Evolutionary conservation across 2,888 invertebrate species (phyloP).

Genomic region (Synanthedon myopaeformis): DNA sequence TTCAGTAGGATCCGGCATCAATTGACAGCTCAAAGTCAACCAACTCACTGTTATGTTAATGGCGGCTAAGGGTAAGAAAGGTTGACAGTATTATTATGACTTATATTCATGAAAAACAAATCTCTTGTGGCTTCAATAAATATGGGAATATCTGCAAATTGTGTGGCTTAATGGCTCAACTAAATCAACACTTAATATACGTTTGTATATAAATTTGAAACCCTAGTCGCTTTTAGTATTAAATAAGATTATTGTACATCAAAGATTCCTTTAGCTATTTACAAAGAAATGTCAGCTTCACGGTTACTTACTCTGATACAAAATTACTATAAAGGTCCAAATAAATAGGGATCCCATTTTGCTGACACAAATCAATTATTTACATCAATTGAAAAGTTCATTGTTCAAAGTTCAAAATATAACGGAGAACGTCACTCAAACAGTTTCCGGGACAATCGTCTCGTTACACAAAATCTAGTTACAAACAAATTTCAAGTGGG

Average conservation of each 20-base stretch:
- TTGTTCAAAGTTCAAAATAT: constrained; percentile 3
- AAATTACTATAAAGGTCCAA: constrained; percentile 39
- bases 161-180: not conserved
- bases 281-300: not conserved
- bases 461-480: constrained; percentile 21
- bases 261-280: no score
- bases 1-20: constrained; percentile 27
- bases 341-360: constrained; percentile 37
- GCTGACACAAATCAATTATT: constrained; percentile 8
- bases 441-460: constrained; percentile 9
- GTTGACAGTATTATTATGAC: no score
- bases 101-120: not conserved
- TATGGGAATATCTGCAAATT: no score
- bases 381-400: not conserved
- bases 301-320: constrained; percentile 43
- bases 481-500: constrained; percentile 37
- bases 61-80: constrained; percentile 20
- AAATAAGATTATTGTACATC: no score
- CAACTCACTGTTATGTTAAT: constrained; percentile 33
- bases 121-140: not conserved
- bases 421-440: not conserved
- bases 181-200: no score
- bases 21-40: constrained; percentile 34
- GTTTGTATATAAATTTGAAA: no score
- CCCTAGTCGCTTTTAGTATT: no score